Base-by-base conservation (phyloP, 64 coral and sea anemone genomes). In the Astreopora myriophthalma region DNA sequence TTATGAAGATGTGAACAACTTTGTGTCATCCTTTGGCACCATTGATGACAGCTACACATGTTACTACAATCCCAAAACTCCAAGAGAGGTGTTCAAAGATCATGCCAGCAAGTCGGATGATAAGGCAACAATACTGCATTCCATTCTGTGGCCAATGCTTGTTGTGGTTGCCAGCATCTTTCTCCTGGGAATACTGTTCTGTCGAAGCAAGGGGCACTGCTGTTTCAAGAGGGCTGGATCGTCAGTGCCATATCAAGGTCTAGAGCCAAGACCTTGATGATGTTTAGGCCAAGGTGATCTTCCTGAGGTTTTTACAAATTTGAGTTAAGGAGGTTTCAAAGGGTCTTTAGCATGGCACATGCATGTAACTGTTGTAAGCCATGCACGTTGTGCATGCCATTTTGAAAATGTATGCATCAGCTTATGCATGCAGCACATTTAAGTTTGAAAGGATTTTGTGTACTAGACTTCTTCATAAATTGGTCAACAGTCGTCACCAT, bases 101-200 rank as follows among this genome's bases (percentile, higher is more conserved):
- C 58, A 22, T 38, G 67, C 35, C 0, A 17, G 12, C 2, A 36
- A 29, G 3, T 39, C 46, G 1, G 40, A 27, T 22, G 71, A 85
- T 62, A 48, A 86, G 16, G 65, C 63, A 26, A 35, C n/a, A 34
- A 92, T 92, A 12, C 6, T 92, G 46, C 80, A 92, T 17, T 86
- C 80, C 80, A 86, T 86, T 19, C 27, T 92, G 69, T 92, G 90
- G 90, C 90, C 90, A 12, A 26, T 76, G 23, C 69, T 92, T 5
- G 0, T 92, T 22, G 31, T 92, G 0, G 4, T 65, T 20, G 25
- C 52, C 10, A 76, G 62, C 19, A 19, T 64, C 22, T 8, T 5
- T 25, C 7, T 75, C 16, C 71, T 92, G 40, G 65, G 31, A 34
- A 39, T 35, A 11, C 57, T 83, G 31, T 38, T 83, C 58, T 63